Evolutionary conservation across 2,113 vertebrate genomes (phyloP), one percentile per base, ranked within the genome.

Genomic region (Acanthisitta chloris): DNA sequence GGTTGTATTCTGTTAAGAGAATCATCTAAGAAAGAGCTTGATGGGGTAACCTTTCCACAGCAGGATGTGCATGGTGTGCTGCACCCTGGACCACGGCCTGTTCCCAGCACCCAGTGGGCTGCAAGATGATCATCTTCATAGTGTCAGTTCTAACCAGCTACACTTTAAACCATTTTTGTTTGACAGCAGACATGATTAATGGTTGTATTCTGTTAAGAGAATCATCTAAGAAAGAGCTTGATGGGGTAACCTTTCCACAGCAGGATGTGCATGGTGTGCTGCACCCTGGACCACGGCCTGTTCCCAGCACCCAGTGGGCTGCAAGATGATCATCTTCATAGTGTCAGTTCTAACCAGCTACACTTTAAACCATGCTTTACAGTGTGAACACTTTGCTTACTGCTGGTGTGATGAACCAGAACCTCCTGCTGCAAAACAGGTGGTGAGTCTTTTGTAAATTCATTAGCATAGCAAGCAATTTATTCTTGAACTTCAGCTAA

Each of bases 81-180:
- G 34, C 9, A 49, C 17, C 24, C 21, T 40, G 46, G 57, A 51
- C 14, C 54, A 10, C 61, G 7, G 40, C 25, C 33, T 0, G 0
- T 55, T 84, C 29, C 54, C 69, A 92, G 26, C n/a, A 43, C 59
- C 24, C 2, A 5, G 0, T 5, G 14, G 38, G 19, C 62, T 54
- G 6, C 4, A 66, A 38, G 17, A 49, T 62, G 45, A 58, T 25
- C 21, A 11, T 74, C 28, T 43, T 46, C 24, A 16, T 6, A 66
- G 21, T 10, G 23, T 57, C 42, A 61, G 9, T 81, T 90, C 45
- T 81, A 70, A 31, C 21, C 36, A 6, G 7, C 10, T 40, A 33
- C 62, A 62, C 79, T 90, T 85, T 74, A 73, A 79, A 70, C 19
- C 9, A 11, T 49, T n/a, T 69, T 17, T n/a, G 23, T 62, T 16